Conservation (phyloP, 2,113 vertebrate species). For the Cryptomyrus ogoouensis region DNA sequence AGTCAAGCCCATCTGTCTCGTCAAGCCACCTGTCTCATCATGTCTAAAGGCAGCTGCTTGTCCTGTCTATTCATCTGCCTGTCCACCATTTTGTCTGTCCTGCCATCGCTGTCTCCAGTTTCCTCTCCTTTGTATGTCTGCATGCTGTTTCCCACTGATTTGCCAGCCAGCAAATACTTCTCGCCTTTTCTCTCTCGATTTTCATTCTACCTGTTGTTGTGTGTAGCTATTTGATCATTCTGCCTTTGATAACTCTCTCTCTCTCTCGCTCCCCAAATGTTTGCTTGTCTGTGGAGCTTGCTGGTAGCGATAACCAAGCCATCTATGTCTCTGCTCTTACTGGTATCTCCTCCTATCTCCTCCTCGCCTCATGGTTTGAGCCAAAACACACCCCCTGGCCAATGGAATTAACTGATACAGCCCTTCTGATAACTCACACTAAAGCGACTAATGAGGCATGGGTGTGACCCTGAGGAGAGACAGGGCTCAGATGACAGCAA, state of each 20-base stretch:
- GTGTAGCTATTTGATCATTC: not conserved
- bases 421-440: not conserved
- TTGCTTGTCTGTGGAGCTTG: not conserved
- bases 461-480: not conserved
- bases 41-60: not conserved
- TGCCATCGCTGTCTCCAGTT: not conserved
- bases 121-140: not conserved
- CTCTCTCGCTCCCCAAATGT: not conserved
- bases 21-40: not conserved
- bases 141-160: not conserved
- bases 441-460: not conserved
- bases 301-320: not conserved
- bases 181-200: not conserved
- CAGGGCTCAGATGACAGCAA: not conserved
- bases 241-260: not conserved
- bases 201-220: not conserved
- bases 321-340: not conserved
- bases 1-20: not conserved
- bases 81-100: not conserved
- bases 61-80: not conserved
- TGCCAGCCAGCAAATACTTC: not conserved
- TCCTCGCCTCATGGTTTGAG: not conserved
- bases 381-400: too few relatives aligned
- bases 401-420: not conserved
- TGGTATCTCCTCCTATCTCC: not conserved